Evolutionary conservation across 2,797 vertebrate species (phyloP), one percentile per base, ranked within the genome.

Genomic region (Aplochiton taeniatus): DNA sequence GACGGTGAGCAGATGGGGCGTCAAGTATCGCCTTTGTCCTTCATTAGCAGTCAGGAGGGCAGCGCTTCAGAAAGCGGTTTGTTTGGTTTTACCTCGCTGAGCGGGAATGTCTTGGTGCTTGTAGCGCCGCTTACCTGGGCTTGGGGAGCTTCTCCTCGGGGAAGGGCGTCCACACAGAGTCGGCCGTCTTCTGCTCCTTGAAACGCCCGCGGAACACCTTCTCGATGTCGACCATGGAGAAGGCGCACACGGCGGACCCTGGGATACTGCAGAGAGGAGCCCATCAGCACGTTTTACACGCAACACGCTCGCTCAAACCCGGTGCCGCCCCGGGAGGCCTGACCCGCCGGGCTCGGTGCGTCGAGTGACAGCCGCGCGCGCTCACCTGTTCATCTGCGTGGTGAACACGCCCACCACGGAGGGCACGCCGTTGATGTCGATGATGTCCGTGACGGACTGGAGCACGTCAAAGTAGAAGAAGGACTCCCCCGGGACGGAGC

Each of bases 391-490:
- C 80, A 98, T 94, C 90, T 99, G 97, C 0, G 98, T 99, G 78
- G 97, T 99, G 80, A 99, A 99, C 66, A 99, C 96, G 0, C 96
- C 98, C 0, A 99, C 93, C 64, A 99, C 94, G 0, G 91, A 95
- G 42, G 96, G 95, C 58, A 95, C 79, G 0, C 96, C 97, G n/a
- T 93, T 94, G 85, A 98, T 95, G 82, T 93, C 68, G 77, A 98
- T 94, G 75, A 99, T 96, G 87, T 98, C 95, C 1, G 96, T 99
- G 86, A 99, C 90, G 59, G 97, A 95, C 90, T 99, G 98, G 42
- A 99, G 93, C 31, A 98, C 96, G 61, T 99, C 97, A 4, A 99
- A 99, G 89, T 99, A 99, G 91, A 99, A 99, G 85, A 98, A 98
- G 0, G 97, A 98, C 87, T 99, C 98, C 58, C 98, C 98, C 0